These are phyloP conservation scores for Mimumesa dahlbomi DNA, from an alignment of 2,888 invertebrate species.

Conservation along the genomic window DNA sequence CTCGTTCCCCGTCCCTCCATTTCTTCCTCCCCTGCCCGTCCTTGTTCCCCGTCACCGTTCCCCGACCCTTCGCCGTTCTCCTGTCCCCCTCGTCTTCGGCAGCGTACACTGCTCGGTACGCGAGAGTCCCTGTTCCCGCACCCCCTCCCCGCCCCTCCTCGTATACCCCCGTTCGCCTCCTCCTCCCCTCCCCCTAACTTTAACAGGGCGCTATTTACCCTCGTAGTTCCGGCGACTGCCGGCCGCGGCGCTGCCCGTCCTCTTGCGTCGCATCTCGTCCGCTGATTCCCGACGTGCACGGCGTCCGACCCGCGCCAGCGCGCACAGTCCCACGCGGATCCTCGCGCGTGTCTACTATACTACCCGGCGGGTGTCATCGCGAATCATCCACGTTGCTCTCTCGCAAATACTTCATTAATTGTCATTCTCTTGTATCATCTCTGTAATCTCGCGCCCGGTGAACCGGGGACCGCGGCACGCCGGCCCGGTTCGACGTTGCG, in stretches of 20 bases:
- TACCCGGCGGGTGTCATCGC: slow-evolving; percentile 33
- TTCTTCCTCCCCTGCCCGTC: slow-evolving; percentile 29
- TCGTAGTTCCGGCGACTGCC: slow-evolving; percentile 54
- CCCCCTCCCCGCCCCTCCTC: slow-evolving; percentile 10
- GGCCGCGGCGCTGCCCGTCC: slow-evolving; percentile 46
- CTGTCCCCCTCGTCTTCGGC: slow-evolving; percentile 4
- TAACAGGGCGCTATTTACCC: slow-evolving; percentile 63
- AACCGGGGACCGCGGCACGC: no score
- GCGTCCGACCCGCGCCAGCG: slow-evolving; percentile 61
- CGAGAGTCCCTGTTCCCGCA: slow-evolving; percentile 27
- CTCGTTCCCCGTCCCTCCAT: slow-evolving; percentile 11
- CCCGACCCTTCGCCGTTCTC: slow-evolving; percentile 10
- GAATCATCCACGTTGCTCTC: slow-evolving; percentile 26
- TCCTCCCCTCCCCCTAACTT: slow-evolving; percentile 45
- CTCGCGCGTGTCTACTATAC: slow-evolving; percentile 64
- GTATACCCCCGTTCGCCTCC: slow-evolving; percentile 16
- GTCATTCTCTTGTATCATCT: no score
- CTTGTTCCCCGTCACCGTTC: slow-evolving; percentile 17
- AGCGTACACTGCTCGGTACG: slow-evolving; percentile 41
- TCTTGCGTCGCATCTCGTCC: slow-evolving; percentile 57
- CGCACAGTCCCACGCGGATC: slow-evolving; percentile 74
- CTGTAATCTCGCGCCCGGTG: no score
- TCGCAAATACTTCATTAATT: slow-evolving; percentile 12
- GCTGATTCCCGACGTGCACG: slow-evolving; percentile 48
- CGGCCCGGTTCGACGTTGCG: not conserved